Conservation (phyloP, 2,113 vertebrate genomes). For the Cyprinodon tularosa region DNA sequence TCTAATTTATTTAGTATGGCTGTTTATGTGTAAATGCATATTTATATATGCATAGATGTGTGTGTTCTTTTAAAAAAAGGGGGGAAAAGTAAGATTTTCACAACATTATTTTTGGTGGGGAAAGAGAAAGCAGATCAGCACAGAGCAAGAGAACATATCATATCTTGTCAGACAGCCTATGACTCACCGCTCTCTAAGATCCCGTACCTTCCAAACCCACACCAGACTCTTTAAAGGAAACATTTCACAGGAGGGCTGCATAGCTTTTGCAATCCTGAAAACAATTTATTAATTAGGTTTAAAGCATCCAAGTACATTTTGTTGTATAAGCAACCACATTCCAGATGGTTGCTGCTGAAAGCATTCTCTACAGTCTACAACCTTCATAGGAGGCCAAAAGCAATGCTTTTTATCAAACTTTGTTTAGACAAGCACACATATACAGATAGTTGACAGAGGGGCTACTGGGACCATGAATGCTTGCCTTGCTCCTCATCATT, state of each 20-base stretch:
- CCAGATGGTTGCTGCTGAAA: constrained; percentile 41
- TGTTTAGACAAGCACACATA: constrained; percentile 70
- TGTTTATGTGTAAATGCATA: too few species aligned
- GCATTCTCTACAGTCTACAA: constrained; percentile 34
- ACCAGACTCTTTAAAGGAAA: neutral
- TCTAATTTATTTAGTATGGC: too few species aligned
- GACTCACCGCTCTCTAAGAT: constrained; percentile 42
- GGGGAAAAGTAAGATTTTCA: neutral
- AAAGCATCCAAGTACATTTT: constrained; percentile 5
- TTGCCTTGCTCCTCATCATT: constrained; percentile 32
- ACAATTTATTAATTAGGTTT: neutral
- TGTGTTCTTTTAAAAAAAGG: neutral
- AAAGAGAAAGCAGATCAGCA: constrained; percentile 11
- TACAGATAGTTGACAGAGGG: constrained; percentile 54
- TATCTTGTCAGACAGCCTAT: constrained; percentile 8
- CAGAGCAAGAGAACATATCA: neutral
- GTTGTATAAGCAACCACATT: constrained; percentile 3
- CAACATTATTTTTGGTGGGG: neutral
- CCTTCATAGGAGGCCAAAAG: constrained; percentile 29
- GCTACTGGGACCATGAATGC: constrained; percentile 44
- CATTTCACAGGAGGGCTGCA: constrained; percentile 11
- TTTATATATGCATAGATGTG: neutral
- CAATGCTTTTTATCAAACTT: constrained; percentile 56
- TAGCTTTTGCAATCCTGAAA: constrained; percentile 9
- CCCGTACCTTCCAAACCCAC: constrained; percentile 11